These are phyloP conservation scores for Sphinx pinastri DNA, from an alignment of 2,888 invertebrate genomes.

Conservation along the genomic window DNA sequence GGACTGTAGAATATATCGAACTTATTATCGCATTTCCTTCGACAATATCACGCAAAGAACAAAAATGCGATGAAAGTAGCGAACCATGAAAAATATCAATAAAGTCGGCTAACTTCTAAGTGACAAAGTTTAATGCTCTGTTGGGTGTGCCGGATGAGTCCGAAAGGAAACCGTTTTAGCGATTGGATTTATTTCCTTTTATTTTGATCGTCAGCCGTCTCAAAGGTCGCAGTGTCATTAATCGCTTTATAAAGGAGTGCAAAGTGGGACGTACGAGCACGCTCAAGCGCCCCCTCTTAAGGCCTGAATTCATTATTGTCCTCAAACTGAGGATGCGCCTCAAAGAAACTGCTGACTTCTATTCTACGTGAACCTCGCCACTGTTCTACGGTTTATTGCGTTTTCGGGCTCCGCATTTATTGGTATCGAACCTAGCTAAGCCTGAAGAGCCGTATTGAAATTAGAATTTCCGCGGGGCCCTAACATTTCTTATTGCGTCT, in stretches of 20 bases:
- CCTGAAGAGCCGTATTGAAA: not conserved
- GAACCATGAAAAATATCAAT: slow-evolving; percentile 29
- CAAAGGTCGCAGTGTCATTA: slow-evolving; percentile 74
- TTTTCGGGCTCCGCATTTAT: slow-evolving; percentile 46
- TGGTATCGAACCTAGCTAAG: slow-evolving; percentile 3
- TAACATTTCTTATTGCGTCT: slow-evolving; percentile 10
- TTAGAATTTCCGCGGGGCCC: slow-evolving; percentile 5
- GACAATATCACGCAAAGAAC: not conserved
- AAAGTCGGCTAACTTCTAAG: slow-evolving; percentile 29
- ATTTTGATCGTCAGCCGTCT: slow-evolving; percentile 63
- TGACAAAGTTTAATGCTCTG: slow-evolving; percentile 42
- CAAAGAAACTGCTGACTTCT: slow-evolving; percentile 79
- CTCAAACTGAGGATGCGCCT: slow-evolving; percentile 64
- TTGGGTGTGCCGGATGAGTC: slow-evolving; percentile 35
- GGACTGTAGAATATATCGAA: not conserved
- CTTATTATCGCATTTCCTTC: not conserved
- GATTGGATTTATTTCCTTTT: slow-evolving; percentile 71
- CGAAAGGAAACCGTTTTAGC: slow-evolving; percentile 48
- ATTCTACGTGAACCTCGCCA: slow-evolving; percentile 57
- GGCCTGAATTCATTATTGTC: slow-evolving; percentile 32
- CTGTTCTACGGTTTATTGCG: slow-evolving; percentile 70
- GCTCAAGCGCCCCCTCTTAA: slow-evolving; percentile 51
- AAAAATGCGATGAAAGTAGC: slow-evolving; percentile 20
- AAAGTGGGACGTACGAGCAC: slow-evolving; percentile 74
- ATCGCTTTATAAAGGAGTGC: slow-evolving; percentile 79